A percentile compares a stretch with the other conserved stretches of the same genome.
Conservation (phyloP, 2,888 invertebrate species). For the Drosophila neotestacea region DNA sequence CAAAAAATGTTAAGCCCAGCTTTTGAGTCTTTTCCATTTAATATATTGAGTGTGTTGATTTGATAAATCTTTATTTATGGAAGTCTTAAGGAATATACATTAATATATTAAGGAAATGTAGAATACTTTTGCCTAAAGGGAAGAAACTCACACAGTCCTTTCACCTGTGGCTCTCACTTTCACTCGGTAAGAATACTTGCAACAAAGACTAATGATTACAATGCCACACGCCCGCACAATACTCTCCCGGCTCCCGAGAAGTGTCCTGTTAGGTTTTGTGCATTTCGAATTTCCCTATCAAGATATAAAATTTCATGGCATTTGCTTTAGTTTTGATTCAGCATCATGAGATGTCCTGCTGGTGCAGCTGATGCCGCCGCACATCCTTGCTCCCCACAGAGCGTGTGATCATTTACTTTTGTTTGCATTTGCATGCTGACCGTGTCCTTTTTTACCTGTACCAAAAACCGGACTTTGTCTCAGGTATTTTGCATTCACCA, state of each 20-base stretch:
- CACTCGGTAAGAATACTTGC: conserved; percentile 8
- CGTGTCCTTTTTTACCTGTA: conserved; percentile 67
- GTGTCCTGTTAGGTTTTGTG: not conserved
- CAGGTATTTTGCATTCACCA: conserved; percentile 66
- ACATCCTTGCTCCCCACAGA: conserved; percentile 60
- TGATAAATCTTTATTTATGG: too few relatives aligned
- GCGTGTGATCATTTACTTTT: conserved; percentile 78
- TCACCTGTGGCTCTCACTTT: conserved; percentile 72
- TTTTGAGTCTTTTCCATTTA: too few relatives aligned
- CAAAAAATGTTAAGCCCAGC: too few relatives aligned
- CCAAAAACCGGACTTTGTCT: conserved; percentile 24
- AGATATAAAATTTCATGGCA: conserved; percentile 73
- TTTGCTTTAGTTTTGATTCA: conserved; percentile 70
- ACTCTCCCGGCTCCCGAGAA: not conserved
- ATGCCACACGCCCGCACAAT: conserved; percentile 67
- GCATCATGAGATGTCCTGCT: conserved; percentile 33
- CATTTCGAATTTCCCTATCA: conserved; percentile 55
- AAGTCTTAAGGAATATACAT: too few relatives aligned
- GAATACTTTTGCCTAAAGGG: too few relatives aligned
- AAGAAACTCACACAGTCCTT: not conserved
- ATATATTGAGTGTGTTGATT: too few relatives aligned
- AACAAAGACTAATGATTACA: conserved; percentile 57
- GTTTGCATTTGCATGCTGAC: conserved; percentile 71
- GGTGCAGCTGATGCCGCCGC: conserved; percentile 48
- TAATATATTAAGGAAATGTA: too few relatives aligned